Base-by-base conservation (phyloP, 2,888 invertebrate species). In the Synanthedon andrenaeformis region DNA sequence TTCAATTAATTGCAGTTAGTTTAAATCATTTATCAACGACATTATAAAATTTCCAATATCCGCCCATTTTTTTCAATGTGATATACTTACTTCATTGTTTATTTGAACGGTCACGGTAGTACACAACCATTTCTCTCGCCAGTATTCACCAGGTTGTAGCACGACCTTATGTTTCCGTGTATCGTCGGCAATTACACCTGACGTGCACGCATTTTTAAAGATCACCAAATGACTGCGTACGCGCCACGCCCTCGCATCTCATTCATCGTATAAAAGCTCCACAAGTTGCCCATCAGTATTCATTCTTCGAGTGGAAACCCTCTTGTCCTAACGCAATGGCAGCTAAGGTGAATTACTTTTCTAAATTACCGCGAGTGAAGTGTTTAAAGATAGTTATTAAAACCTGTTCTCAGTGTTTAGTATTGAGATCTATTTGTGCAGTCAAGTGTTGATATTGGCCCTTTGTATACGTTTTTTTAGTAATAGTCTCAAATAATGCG, bases 301-400 rank as follows among this genome's bases (percentile, higher is more conserved):
- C 86, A 86, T 74, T 82, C 76, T 61, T 67, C 75, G 72, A 76
- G 74, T 68, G 66, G 70, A 73, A 70, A 73, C 72, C 70, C 69
- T 75, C 79, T 71, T 66, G 67, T 72, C 72, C 65, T 59, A 72
- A 66, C 76, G 75, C 77, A 79, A 87, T 87, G 86, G 81, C 82
- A 74, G 72, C 81, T 68, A 86, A 86, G 86, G 86, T 85, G 74
- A 81, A 66, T 61, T 73, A 64, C 62, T 51, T 55, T 57, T 52
- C 58, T 59, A 62, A 63, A 58, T 59, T 62, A 63, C 12, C 41
- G 51, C 28, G 41, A 64, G 73, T 72, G 62, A 48, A 58, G 62
- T 64, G 59, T 45, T 45, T 45, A 14, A 45, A 13, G 45, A 14
- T 14, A 45, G 45, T 45, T 45, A 45, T 45, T 45, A 12, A 14